phyloP scores from a whole-genome alignment of 2,113 vertebrate species.

The Antennarius striatus region DNA sequence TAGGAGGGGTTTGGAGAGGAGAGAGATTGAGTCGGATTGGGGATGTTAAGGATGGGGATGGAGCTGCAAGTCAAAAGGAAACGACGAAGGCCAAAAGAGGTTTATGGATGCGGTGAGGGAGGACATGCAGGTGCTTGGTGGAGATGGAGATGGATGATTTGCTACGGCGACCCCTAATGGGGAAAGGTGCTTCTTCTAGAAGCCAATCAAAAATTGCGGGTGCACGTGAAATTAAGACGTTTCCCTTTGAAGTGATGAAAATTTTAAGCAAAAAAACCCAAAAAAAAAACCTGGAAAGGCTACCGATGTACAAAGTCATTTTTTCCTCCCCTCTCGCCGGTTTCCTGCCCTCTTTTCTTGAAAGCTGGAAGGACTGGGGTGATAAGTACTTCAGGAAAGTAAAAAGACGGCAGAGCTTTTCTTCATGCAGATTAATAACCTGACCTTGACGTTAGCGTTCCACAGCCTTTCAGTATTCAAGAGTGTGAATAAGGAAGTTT shows the following conservation, averaged over 20 bases:
- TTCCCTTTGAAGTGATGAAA: slow-evolving; percentile 3
- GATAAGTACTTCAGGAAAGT: slow-evolving; percentile 41
- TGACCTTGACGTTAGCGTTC: slow-evolving; percentile 34
- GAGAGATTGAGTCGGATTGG: too few relatives aligned
- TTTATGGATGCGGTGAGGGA: too few relatives aligned
- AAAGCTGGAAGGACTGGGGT: slow-evolving; percentile 27
- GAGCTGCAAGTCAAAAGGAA: too few relatives aligned
- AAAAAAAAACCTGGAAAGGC: too few relatives aligned
- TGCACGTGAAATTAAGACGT: slow-evolving; percentile 7
- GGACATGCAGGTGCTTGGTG: too few relatives aligned
- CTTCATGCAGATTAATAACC: slow-evolving; percentile 40
- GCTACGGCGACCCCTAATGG: too few relatives aligned
- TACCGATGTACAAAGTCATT: slow-evolving; percentile 13
- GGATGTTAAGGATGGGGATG: too few relatives aligned
- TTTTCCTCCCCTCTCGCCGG: slow-evolving; percentile 26
- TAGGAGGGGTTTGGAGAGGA: too few relatives aligned
- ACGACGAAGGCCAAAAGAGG: too few relatives aligned
- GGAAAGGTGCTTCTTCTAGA: too few relatives aligned
- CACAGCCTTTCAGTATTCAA: slow-evolving; percentile 29
- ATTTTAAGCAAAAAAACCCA: neutral
- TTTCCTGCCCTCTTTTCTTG: slow-evolving; percentile 19
- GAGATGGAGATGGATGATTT: too few relatives aligned
- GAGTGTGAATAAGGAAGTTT: slow-evolving; percentile 41
- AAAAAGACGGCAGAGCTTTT: slow-evolving; percentile 34
- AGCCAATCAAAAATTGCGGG: too few relatives aligned